Base-by-base conservation (phyloP, 2,797 vertebrate species). In the Mus caroli region DNA sequence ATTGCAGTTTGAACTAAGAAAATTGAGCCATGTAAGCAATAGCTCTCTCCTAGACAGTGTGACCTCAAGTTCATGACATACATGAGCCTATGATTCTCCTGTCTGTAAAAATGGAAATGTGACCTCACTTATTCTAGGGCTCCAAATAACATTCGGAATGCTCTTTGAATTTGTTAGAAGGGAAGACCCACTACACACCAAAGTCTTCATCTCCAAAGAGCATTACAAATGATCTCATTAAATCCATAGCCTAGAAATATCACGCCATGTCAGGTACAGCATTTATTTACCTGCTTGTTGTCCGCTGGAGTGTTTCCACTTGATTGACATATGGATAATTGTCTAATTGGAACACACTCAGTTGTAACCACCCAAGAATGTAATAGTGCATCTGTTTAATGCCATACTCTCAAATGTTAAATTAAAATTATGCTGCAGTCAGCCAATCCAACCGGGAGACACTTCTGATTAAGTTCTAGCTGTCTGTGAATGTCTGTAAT, bases 251-350 rank as follows among this genome's bases (percentile, higher is more conserved):
- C 97, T 90, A 85, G 89, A 97, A 96, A 96, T 92, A 96, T 64
- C 89, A 85, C 91, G 94, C 82, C 91, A 14, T 83, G 94, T 96
- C 94, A 97, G 96, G 89, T 96, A 34, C 5, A 0, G 79, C 94
- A 40, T 95, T 91, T 97, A 93, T 97, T 97, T 97, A 97, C 97
- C 97, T 97, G 94, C 60, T 94, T 90, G 75, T 56, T 85, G 89
- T 94, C 95, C 2, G 1, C 94, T 89, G 6, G 26, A 91, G 92
- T 92, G 58, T 96, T 93, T 92, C 77, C 62, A 76, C 94, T 97
- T 97, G 97, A 97, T 94, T 96, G 96, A 67, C 97, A 88, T 94
- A 88, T 83, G 97, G 92, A 94, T 97, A 97, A 97, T 97, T 97
- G 93, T 92, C 96, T 97, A 97, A 97, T 96, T 96, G 96, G 96